Percentiles rank a stretch among this genome's conserved stretches.
These are phyloP conservation scores for Lymantria dispar DNA, from an alignment of 2,888 invertebrate genomes.

Conservation along the genomic window DNA sequence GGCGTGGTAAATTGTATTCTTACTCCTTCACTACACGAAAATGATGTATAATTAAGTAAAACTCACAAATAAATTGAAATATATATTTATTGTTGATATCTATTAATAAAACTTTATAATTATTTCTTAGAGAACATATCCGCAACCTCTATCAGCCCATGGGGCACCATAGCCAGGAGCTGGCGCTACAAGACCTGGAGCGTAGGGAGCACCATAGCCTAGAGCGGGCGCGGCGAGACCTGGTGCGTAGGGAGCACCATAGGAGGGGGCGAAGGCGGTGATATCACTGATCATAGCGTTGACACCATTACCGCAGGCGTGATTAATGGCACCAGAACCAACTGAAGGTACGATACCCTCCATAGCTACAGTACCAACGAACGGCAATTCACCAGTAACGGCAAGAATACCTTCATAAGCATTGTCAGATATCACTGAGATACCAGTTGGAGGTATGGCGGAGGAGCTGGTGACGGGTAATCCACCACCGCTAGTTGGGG, in stretches of 20 bases:
- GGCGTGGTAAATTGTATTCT: too few species aligned
- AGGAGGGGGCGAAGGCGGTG: slow-evolving; percentile 6
- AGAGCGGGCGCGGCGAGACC: not conserved
- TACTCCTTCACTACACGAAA: too few species aligned
- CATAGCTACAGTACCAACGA: slow-evolving; percentile 38
- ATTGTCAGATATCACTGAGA: slow-evolving; percentile 43
- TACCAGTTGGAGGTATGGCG: slow-evolving; percentile 32
- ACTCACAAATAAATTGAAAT: too few species aligned
- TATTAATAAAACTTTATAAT: too few species aligned
- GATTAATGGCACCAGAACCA: slow-evolving; percentile 39
- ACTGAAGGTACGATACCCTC: slow-evolving; percentile 39
- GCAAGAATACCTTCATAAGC: slow-evolving; percentile 31
- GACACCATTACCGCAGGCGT: slow-evolving; percentile 43
- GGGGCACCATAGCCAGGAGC: not conserved
- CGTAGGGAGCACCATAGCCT: not conserved
- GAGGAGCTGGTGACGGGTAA: slow-evolving; percentile 35
- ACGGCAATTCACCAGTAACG: slow-evolving; percentile 41
- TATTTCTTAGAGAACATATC: not conserved
- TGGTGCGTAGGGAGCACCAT: not conserved
- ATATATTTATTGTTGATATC: too few species aligned
- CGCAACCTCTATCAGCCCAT: slow-evolving; percentile 4
- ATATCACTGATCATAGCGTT: slow-evolving; percentile 33
- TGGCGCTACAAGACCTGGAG: not conserved
- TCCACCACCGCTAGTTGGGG: slow-evolving; percentile 33
- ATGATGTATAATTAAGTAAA: too few species aligned